These are phyloP conservation scores for Tarsius wallacei DNA, from an alignment of 2,797 vertebrate species.

Conservation along the genomic window DNA sequence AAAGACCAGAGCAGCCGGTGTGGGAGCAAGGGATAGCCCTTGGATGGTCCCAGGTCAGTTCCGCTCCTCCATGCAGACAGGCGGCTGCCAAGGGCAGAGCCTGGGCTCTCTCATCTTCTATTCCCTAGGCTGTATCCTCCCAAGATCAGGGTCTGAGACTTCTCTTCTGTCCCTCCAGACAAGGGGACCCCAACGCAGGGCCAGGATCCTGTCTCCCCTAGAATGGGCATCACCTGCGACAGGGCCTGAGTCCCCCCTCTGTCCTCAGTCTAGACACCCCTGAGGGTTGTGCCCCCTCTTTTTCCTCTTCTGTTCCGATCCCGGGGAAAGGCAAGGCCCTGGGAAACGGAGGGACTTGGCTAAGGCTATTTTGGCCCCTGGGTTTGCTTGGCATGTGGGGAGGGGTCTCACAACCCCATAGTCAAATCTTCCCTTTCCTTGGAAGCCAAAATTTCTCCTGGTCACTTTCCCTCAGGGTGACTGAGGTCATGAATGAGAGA, in stretches of 20 bases:
- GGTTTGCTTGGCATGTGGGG: background rate
- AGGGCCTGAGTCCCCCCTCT: background rate
- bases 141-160: background rate
- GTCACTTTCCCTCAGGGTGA: constrained; percentile 42
- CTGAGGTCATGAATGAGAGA: constrained; percentile 38
- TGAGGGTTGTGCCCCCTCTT: background rate
- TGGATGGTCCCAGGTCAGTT: background rate
- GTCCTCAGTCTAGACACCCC: background rate
- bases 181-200: background rate
- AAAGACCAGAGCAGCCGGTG: constrained; percentile 18
- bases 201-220: background rate
- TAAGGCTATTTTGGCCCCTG: background rate
- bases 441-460: constrained; percentile 47
- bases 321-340: background rate
- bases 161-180: background rate
- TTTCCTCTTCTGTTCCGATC: background rate
- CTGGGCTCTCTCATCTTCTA: constrained; percentile 8
- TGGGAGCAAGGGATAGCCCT: background rate
- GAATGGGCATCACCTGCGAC: background rate
- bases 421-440: background rate
- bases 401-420: background rate
- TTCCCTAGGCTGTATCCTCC: background rate
- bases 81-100: background rate
- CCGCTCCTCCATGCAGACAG: background rate
- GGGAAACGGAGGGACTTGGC: background rate